Evolutionary conservation across 35 echinoderm and acorn worm species (phyloP).

Genomic region (Holothuria glaberrima): DNA sequence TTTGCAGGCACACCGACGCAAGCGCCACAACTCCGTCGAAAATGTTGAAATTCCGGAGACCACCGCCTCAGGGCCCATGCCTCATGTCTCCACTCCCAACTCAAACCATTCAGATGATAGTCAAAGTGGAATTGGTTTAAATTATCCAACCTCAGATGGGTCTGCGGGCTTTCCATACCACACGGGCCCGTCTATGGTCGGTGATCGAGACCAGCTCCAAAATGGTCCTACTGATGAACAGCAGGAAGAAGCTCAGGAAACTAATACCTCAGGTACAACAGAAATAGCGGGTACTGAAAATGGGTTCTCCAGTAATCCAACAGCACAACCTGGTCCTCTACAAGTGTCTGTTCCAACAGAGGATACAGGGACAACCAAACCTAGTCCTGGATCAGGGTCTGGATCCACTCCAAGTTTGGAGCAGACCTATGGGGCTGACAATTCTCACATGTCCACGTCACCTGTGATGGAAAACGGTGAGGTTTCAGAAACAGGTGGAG

Average conservation of each 20-base stretch:
- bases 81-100: constrained; percentile 31
- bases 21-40: constrained; percentile 75
- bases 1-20: constrained; percentile 85
- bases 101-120: constrained; percentile 63
- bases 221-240: constrained; percentile 49
- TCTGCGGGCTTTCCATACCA: constrained; percentile 54
- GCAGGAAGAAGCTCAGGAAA: constrained; percentile 59
- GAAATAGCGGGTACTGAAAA: constrained; percentile 54
- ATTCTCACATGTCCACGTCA: neutral
- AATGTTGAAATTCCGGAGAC: constrained; percentile 52
- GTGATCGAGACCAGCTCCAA: constrained; percentile 17
- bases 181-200: neutral
- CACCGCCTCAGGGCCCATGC: neutral
- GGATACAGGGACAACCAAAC: constrained; percentile 1
- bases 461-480: constrained; percentile 39
- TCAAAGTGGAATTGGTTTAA: constrained; percentile 50
- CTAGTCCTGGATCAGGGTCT: constrained; percentile 40
- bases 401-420: constrained; percentile 25
- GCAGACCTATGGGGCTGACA: constrained; percentile 19
- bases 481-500: neutral
- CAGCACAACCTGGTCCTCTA: constrained; percentile 16
- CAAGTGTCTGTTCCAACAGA: constrained; percentile 23
- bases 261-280: constrained; percentile 49
- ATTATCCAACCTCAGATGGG: neutral
- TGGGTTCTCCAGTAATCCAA: constrained; percentile 43